Evolutionary conservation across 2,113 vertebrate species (phyloP), one percentile per base, ranked within the genome.

Genomic region (Heptranchias perlo): DNA sequence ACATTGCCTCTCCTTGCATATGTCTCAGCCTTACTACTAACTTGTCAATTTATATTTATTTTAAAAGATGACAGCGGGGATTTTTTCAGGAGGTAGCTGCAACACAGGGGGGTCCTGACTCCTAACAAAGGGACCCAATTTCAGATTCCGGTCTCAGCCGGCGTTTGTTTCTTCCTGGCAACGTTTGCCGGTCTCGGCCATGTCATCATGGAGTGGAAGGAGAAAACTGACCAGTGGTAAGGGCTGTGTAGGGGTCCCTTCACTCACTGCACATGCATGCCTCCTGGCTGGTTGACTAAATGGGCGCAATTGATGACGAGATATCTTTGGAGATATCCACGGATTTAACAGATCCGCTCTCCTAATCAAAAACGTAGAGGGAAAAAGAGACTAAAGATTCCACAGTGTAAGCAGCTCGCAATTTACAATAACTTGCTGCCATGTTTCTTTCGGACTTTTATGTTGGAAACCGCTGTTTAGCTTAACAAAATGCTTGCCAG

Each of bases 21-120:
- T 52, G 44, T 13, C 94, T 69, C 94, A 95, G 65, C 39, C 65
- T 49, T 95, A 52, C 65, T 16, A 67, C 47, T 95, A 95, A 95
- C 94, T 73, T 95, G 94, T 69, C 94, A 69, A 95, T 95, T 69
- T 95, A 69, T 69, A 95, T 95, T 95, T 58, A 35, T 91, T 94
- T 16, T 69, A 44, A 95, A 95, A 95, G 52, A 28, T 67, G 64
- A 95, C 44, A 49, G 65, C 23, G 11, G 44, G 65, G 65, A 65
- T 94, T 61, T 47, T 69, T 95, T 67, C 65, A 95, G 73, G 65
- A 95, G 94, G 94, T 47, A 18, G 94, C 65, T 95, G 39, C 64
- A 44, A 94, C 61, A 62, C 18, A 69, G 31, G 93, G 93, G 52
- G 39, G 44, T 49, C 47, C 28, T 67, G 65, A 52, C 44, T 49